These are phyloP conservation scores for Hiodon tergisus DNA, from an alignment of 2,113 vertebrate species.

Conservation along the genomic window DNA sequence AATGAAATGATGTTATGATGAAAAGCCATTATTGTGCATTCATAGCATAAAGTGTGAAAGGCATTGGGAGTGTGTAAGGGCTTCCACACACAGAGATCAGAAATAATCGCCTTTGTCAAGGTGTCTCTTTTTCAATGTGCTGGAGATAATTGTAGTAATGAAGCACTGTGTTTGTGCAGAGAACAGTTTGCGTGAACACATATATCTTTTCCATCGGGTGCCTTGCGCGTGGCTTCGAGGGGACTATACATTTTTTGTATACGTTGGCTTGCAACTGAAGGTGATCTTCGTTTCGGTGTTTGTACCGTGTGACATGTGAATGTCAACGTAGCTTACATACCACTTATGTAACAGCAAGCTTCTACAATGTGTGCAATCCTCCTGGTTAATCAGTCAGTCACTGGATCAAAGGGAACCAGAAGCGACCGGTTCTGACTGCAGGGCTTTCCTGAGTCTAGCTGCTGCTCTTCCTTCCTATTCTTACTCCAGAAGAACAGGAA, in stretches of 20 bases:
- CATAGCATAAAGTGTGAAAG: background rate
- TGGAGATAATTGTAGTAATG: too few relatives aligned
- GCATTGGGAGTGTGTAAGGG: background rate
- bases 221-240: too few relatives aligned
- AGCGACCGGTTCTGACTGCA: background rate
- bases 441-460: background rate
- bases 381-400: background rate
- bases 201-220: too few relatives aligned
- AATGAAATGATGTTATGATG: background rate
- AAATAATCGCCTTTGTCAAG: background rate
- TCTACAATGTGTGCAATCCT: background rate
- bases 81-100: background rate
- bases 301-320: background rate
- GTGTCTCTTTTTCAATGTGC: background rate
- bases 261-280: background rate
- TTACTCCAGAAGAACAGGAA: background rate
- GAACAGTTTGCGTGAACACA: background rate
- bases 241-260: too few relatives aligned
- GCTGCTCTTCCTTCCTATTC: background rate
- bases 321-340: too few relatives aligned
- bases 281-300: background rate
- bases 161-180: background rate
- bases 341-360: background rate
- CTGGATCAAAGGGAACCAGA: background rate
- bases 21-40: background rate